These are phyloP conservation scores for Odocoileus hemionus DNA, from an alignment of 2,113 vertebrate genomes.

Conservation along the genomic window DNA sequence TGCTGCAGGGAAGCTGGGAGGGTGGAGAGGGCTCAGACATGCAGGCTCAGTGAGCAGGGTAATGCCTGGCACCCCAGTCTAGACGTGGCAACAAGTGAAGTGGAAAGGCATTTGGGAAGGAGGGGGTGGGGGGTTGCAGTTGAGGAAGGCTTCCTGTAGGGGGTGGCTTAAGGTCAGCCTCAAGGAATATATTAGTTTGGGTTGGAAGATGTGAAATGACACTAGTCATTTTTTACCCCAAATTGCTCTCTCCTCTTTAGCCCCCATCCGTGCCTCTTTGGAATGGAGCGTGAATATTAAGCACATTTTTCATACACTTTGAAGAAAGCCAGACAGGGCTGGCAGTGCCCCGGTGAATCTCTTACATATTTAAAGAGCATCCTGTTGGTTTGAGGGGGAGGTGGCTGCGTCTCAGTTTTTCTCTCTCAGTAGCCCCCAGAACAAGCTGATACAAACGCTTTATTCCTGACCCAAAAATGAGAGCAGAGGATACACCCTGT, in stretches of 20 bases:
- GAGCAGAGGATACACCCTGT: not conserved
- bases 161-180: not conserved
- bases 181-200: not conserved
- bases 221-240: constrained; percentile 21
- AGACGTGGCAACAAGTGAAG: not conserved
- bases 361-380: constrained; percentile 75
- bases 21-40: not conserved
- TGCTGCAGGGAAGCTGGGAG: not conserved
- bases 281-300: constrained; percentile 37
- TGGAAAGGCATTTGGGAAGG: not conserved
- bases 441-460: constrained; percentile 31
- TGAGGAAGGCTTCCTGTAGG: not conserved
- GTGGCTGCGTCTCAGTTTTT: constrained; percentile 31
- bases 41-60: not conserved
- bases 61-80: not conserved
- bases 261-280: constrained; percentile 11
- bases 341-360: constrained; percentile 31
- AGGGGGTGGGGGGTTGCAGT: not conserved
- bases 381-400: constrained; percentile 62
- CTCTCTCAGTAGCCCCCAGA: constrained; percentile 31
- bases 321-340: constrained; percentile 43
- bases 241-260: not conserved
- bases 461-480: not conserved
- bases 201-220: not conserved
- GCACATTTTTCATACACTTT: constrained; percentile 54